Evolutionary conservation across 2,113 vertebrate genomes (phyloP).

Genomic region (Stegastes partitus): DNA sequence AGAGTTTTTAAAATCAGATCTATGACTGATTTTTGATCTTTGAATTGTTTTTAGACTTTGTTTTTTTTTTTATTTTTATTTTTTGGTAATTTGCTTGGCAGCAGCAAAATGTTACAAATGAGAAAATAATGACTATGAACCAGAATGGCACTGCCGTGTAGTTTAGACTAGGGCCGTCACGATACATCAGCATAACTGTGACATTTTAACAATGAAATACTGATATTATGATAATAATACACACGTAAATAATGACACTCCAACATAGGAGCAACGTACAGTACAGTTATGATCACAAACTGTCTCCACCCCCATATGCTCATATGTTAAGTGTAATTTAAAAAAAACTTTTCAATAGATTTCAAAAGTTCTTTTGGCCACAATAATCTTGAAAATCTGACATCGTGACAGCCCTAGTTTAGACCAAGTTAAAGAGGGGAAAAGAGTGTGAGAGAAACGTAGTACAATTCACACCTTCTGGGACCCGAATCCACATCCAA

Average conservation of each 20-base stretch:
- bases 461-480: constrained; percentile 49
- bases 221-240: too few relatives aligned
- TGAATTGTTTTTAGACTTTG: constrained; percentile 44
- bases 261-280: too few relatives aligned
- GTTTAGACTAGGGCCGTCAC: constrained; percentile 2
- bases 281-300: too few relatives aligned
- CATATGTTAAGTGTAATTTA: too few relatives aligned
- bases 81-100: constrained; percentile 56
- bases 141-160: constrained; percentile 24
- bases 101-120: constrained; percentile 59
- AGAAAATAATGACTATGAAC: constrained; percentile 29
- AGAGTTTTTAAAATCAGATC: constrained; percentile 39
- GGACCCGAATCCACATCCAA: constrained; percentile 36
- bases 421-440: constrained; percentile 13
- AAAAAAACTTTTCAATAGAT: too few relatives aligned
- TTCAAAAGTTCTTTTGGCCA: too few relatives aligned
- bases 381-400: too few relatives aligned
- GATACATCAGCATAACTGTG: too few relatives aligned
- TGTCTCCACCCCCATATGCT: too few relatives aligned
- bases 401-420: too few relatives aligned
- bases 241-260: too few relatives aligned
- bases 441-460: constrained; percentile 5
- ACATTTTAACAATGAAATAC: too few relatives aligned
- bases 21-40: constrained; percentile 28
- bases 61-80: constrained; percentile 6